Conservation (phyloP, 2,797 vertebrate genomes). For the Pangasius sanitwongsei region DNA sequence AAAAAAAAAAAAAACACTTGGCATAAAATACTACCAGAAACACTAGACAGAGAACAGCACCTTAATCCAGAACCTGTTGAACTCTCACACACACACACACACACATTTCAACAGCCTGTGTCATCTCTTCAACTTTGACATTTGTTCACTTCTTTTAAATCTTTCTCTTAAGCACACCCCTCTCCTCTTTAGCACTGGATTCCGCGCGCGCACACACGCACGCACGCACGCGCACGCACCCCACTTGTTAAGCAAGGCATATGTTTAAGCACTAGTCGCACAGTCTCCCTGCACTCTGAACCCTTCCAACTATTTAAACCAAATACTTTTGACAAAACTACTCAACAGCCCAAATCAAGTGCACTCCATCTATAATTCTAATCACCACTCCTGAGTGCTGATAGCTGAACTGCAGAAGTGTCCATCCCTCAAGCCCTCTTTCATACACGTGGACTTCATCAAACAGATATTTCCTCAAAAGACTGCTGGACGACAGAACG, state of each 20-base stretch:
- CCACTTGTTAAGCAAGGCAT: constrained; percentile 10
- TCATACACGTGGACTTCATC: constrained; percentile 57
- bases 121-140: constrained; percentile 16
- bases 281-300: constrained; percentile 24
- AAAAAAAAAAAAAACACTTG: background rate
- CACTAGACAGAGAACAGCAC: background rate
- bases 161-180: background rate
- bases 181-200: background rate
- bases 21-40: background rate
- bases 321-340: constrained; percentile 17
- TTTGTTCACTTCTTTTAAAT: constrained; percentile 14
- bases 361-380: constrained; percentile 32
- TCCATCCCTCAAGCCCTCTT: background rate
- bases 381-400: constrained; percentile 29
- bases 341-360: constrained; percentile 33
- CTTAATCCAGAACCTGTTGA: background rate
- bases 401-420: constrained; percentile 20
- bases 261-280: constrained; percentile 8
- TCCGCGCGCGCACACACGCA: background rate
- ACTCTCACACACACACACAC: constrained; percentile 18
- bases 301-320: constrained; percentile 17
- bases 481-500: constrained; percentile 70
- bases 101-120: background rate
- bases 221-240: constrained; percentile 25
- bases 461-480: constrained; percentile 67